Evolutionary conservation across 2,797 vertebrate genomes (phyloP).

Genomic region (Melanotaenia trifasciata): DNA sequence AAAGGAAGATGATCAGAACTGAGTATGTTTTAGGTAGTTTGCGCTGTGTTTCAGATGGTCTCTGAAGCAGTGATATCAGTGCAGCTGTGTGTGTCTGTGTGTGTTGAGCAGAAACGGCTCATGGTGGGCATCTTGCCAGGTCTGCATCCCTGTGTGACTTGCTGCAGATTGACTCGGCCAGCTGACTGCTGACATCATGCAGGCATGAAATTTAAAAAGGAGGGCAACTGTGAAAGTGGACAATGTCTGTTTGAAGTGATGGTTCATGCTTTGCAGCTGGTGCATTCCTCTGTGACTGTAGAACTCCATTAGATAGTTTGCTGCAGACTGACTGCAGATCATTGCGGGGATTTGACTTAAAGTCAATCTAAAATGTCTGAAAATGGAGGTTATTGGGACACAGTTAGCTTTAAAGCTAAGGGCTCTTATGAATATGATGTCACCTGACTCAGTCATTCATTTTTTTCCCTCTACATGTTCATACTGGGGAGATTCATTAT

Average conservation of each 20-base stretch:
- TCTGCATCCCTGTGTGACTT: conserved; percentile 16
- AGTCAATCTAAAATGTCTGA: background rate
- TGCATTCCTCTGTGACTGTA: background rate
- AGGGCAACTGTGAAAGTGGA: background rate
- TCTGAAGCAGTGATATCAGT: conserved; percentile 40
- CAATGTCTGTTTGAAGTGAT: conserved; percentile 1
- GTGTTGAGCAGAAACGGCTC: conserved; percentile 43
- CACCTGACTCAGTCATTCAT: background rate
- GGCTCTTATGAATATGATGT: background rate
- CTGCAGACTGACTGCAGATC: background rate
- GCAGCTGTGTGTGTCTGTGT: conserved; percentile 7
- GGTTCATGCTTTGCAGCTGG: conserved; percentile 2
- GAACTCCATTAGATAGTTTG: background rate
- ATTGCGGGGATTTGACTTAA: background rate
- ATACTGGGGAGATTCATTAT: background rate
- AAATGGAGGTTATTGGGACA: background rate
- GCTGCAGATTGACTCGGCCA: conserved; percentile 33
- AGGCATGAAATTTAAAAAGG: background rate
- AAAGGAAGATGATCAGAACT: conserved; percentile 19
- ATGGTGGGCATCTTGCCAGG: conserved; percentile 25
- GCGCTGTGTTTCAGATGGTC: conserved; percentile 29
- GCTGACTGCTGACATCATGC: conserved; percentile 25
- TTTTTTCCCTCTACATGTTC: too few species aligned
- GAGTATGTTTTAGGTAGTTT: background rate
- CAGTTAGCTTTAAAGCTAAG: background rate